Evolutionary conservation across 1,140 invertebrate genomes (phyloP).

Genomic region (Halotydeus destructor): DNA sequence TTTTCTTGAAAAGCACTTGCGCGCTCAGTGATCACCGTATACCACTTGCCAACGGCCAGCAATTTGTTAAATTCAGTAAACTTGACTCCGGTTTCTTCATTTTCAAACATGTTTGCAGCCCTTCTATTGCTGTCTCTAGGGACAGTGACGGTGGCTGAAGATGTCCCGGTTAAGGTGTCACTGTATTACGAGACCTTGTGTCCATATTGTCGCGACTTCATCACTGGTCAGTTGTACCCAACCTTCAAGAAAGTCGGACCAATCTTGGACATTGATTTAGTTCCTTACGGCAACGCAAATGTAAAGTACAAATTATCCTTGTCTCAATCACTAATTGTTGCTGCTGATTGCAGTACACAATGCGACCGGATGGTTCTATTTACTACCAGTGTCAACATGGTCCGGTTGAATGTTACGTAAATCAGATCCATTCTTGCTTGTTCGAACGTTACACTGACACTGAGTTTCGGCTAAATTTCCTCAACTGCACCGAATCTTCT

Average conservation of each 20-base stretch:
- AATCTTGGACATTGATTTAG: conserved; percentile 26
- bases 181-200: conserved; percentile 48
- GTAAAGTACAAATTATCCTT: conserved; percentile 5
- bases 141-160: too few species aligned
- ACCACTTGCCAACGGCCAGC: too few species aligned
- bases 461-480: background rate
- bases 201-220: conserved; percentile 71
- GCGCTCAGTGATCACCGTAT: too few species aligned
- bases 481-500: background rate
- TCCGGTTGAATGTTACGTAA: conserved; percentile 19
- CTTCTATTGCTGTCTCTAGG: too few species aligned
- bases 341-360: background rate
- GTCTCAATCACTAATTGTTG: background rate
- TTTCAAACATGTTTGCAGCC: too few species aligned
- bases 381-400: conserved; percentile 8
- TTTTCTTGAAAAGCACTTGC: too few species aligned
- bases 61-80: too few species aligned
- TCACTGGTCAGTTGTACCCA: conserved; percentile 50
- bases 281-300: conserved; percentile 74
- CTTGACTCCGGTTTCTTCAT: too few species aligned
- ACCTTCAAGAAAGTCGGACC: conserved; percentile 27
- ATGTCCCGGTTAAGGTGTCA: background rate
- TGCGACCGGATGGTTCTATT: background rate
- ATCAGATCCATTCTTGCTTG: conserved; percentile 18
- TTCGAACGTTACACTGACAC: conserved; percentile 4